Base-by-base conservation (phyloP, 2,797 vertebrate species). In the Natrix natrix region DNA sequence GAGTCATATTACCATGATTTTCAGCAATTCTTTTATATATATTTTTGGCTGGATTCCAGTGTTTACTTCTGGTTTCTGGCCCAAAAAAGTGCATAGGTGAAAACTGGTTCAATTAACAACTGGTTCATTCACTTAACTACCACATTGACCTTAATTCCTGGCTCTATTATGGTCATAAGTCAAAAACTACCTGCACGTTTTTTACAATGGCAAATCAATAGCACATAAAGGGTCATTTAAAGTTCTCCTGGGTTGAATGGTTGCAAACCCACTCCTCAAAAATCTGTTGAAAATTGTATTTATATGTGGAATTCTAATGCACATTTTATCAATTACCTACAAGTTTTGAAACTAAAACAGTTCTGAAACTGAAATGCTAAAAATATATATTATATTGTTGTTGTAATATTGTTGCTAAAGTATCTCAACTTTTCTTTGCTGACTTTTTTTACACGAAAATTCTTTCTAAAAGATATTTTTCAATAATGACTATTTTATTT, bases 361-460 rank as follows among this genome's bases (percentile, higher is more conserved):
- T 24, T 83, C 14, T 59, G 57, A 59, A 20, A 20, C 57, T 59
- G 57, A 92, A 55, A 7, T 55, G 52, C 22, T 28, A 16, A 10
- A 37, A 55, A 55, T 43, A 52, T 1, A 5, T 48, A 78, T 11
- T 78, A 8, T 10, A 11, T 54, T 91, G 37, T 63, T 83, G 60
- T 32, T 86, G 55, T 54, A 37, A 20, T 60, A 59, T 4, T 60
- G 20, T 83, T 54, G 26, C 32, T 28, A 43, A 90, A 24, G n/a
- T 54, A 55, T 54, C 4, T 37, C 54, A n/a, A 60, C 8, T 28
- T 17, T 57, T 32, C 7, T 37, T 74, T 91, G 74, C 57, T 89
- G 54, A 63, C 12, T 32, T 86, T 87, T 59, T 55, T 17, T 78
- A 56, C 4, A 55, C 0, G 0, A 52, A 93, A 5, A 22, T 32